Conservation (phyloP, 2,888 invertebrate genomes). For the Limnephilus auricula region DNA sequence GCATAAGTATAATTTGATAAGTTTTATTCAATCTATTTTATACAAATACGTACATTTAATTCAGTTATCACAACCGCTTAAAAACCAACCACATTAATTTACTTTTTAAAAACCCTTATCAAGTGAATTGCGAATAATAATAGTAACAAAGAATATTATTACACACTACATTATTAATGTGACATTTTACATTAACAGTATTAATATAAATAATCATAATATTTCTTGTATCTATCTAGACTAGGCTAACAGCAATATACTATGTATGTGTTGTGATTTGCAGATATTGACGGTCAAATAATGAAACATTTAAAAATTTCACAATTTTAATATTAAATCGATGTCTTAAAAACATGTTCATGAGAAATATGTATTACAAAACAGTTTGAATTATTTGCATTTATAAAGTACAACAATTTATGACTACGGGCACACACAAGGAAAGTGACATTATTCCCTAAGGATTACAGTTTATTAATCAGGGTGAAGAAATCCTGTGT, state of each 20-base stretch:
- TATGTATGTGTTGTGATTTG: neutral
- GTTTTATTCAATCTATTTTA: neutral
- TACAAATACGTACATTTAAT: constrained; percentile 12
- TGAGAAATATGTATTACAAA: neutral
- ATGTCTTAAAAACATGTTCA: constrained; percentile 2
- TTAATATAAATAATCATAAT: neutral
- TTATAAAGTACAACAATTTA: neutral
- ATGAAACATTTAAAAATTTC: neutral
- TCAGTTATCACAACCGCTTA: constrained; percentile 44
- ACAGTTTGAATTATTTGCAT: neutral
- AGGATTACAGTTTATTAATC: neutral
- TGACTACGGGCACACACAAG: constrained; percentile 3
- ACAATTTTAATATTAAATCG: neutral
- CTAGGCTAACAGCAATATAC: neutral
- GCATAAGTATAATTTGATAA: neutral
- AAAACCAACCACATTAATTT: neutral
- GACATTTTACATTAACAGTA: neutral
- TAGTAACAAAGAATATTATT: neutral
- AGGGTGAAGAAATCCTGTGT: constrained; percentile 22
- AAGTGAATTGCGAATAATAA: neutral
- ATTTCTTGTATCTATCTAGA: neutral
- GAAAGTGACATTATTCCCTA: neutral
- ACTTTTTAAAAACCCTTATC: neutral
- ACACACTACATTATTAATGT: no score
- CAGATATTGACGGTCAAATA: neutral